Evolutionary conservation across 2,888 invertebrate species (phyloP).

Genomic region (Hyposoter dolosus): DNA sequence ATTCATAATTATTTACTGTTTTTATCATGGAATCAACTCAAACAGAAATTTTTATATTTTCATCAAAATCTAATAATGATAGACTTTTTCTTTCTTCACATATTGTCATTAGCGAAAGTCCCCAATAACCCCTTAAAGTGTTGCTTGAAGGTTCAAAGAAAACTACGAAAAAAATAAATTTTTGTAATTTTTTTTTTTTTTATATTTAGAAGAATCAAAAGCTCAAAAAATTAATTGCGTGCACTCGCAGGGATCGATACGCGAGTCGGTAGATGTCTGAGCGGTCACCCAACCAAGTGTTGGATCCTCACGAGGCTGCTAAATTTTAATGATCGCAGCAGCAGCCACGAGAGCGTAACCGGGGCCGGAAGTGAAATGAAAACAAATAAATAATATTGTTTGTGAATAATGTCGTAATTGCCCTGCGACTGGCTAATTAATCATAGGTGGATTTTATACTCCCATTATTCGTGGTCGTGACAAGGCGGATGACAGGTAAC

Average conservation of each 20-base stretch:
- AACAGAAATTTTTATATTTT: neutral
- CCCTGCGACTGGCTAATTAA: neutral
- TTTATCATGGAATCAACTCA: neutral
- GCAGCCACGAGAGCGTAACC: no score
- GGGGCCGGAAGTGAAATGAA: neutral
- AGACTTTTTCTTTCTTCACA: no score
- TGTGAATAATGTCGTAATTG: neutral
- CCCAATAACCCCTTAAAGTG: no score
- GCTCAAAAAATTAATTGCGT: no score
- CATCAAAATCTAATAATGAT: neutral
- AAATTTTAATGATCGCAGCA: no score
- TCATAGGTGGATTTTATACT: constrained; percentile 10
- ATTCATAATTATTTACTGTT: neutral
- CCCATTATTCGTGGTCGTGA: neutral
- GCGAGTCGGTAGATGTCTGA: neutral
- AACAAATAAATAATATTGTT: neutral
- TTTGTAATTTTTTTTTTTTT: no score
- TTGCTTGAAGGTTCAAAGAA: no score
- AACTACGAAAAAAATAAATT: no score
- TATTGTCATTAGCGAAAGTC: no score
- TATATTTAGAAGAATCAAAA: no score
- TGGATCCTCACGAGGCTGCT: no score
- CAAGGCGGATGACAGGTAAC: neutral
- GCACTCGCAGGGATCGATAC: no score
- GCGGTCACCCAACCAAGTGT: neutral